phyloP scores from a whole-genome alignment of 2,113 vertebrate species.

The Petromus typicus region DNA sequence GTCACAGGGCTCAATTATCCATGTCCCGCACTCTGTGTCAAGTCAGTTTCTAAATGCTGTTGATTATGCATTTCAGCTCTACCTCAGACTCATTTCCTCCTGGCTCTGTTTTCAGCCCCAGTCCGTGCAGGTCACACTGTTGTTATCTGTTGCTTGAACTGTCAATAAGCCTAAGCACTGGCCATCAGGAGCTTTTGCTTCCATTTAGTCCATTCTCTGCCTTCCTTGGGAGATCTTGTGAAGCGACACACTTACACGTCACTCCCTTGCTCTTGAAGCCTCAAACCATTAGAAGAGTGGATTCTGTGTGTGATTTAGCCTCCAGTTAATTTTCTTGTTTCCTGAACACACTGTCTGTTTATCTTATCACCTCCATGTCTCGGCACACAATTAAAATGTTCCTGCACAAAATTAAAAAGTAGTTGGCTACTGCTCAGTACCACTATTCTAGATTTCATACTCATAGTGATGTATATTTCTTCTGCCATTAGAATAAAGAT shows the following conservation, averaged over 20 bases:
- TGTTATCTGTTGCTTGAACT: not conserved
- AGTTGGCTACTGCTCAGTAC: not conserved
- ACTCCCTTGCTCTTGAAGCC: not conserved
- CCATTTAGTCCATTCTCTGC: not conserved
- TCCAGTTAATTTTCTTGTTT: not conserved
- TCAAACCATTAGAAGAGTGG: not conserved
- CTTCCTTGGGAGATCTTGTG: not conserved
- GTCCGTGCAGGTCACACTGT: not conserved
- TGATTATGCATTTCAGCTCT: not conserved
- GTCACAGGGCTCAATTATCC: no score
- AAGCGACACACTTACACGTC: not conserved
- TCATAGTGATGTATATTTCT: not conserved
- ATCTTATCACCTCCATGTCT: not conserved
- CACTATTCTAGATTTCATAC: not conserved
- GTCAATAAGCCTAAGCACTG: not conserved
- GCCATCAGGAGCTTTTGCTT: not conserved
- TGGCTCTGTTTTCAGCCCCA: not conserved
- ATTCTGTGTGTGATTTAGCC: not conserved
- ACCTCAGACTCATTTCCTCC: not conserved
- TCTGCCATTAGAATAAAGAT: slow-evolving; percentile 18
- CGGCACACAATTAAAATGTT: not conserved
- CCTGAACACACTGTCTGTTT: not conserved
- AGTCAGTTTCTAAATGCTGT: not conserved
- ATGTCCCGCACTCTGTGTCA: not conserved
- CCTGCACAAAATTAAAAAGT: not conserved